Percentiles rank a stretch among this genome's conserved stretches.
These are phyloP conservation scores for Carassius carassius DNA, from an alignment of 2,113 vertebrate genomes.

Conservation along the genomic window DNA sequence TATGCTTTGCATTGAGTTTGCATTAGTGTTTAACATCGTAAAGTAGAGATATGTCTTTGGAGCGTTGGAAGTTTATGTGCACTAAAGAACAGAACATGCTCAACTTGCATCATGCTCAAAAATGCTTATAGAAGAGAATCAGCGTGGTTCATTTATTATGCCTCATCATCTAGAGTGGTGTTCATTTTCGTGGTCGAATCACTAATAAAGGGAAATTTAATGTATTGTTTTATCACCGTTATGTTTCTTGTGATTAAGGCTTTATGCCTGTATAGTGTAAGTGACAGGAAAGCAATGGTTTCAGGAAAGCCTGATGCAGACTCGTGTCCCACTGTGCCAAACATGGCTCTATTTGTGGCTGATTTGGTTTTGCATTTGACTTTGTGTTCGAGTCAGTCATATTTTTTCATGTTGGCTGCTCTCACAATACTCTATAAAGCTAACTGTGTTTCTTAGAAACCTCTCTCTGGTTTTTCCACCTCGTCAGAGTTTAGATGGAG, in stretches of 20 bases:
- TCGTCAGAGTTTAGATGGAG: background rate
- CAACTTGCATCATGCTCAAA: background rate
- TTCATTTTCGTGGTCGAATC: background rate
- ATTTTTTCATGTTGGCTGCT: background rate
- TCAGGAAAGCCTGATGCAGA: background rate
- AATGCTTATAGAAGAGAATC: background rate
- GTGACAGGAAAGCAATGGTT: background rate
- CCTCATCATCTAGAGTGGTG: background rate
- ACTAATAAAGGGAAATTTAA: background rate
- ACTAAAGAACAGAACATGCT: background rate
- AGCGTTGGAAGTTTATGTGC: background rate
- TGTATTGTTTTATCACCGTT: background rate
- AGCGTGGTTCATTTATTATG: background rate
- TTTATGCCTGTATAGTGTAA: background rate
- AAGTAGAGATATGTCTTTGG: background rate
- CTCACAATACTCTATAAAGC: background rate
- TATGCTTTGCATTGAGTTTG: background rate
- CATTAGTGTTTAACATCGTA: background rate
- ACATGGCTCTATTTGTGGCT: background rate
- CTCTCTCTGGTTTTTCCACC: constrained; percentile 28
- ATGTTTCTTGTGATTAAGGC: background rate
- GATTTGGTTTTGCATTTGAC: background rate
- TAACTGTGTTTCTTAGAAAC: background rate
- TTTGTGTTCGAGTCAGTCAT: background rate
- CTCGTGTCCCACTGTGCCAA: background rate